Percentiles rank a stretch among this genome's conserved stretches.
Conservation (phyloP, 2,797 vertebrate species). For the Periparus ater region DNA sequence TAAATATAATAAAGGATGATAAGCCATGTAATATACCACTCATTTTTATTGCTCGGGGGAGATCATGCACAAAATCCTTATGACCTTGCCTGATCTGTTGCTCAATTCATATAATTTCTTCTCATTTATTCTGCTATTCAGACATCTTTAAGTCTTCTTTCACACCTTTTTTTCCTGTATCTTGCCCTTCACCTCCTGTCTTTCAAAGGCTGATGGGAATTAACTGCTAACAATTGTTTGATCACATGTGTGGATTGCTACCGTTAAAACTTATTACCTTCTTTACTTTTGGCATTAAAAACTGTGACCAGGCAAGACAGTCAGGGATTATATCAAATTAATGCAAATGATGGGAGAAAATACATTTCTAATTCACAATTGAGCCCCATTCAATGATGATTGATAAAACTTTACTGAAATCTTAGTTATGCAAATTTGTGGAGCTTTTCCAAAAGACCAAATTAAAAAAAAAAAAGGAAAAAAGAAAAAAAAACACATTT, state of each 20-base stretch:
- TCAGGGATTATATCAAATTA: background rate
- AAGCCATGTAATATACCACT: background rate
- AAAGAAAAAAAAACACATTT: background rate
- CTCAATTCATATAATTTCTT: background rate
- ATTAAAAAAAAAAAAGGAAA: background rate
- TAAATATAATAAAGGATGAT: constrained; percentile 15
- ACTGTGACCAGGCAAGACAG: background rate
- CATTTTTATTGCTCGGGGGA: background rate
- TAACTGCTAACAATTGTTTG: background rate
- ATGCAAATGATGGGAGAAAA: background rate
- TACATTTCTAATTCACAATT: rapidly evolving
- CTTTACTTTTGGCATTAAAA: background rate
- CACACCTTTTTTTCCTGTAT: background rate
- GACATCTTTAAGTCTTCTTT: background rate
- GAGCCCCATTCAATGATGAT: background rate
- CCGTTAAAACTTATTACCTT: background rate
- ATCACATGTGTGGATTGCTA: background rate
- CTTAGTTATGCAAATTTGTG: background rate
- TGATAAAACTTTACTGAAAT: background rate
- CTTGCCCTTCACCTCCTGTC: background rate
- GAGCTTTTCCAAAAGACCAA: background rate
- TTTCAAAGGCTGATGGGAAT: background rate
- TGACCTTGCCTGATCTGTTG: background rate
- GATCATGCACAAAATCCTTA: background rate
- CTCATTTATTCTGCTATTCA: background rate